Percentiles rank a stretch among this genome's conserved stretches.
phyloP scores from a whole-genome alignment of 2,113 vertebrate genomes.

The Apistogramma diplotaenia region DNA sequence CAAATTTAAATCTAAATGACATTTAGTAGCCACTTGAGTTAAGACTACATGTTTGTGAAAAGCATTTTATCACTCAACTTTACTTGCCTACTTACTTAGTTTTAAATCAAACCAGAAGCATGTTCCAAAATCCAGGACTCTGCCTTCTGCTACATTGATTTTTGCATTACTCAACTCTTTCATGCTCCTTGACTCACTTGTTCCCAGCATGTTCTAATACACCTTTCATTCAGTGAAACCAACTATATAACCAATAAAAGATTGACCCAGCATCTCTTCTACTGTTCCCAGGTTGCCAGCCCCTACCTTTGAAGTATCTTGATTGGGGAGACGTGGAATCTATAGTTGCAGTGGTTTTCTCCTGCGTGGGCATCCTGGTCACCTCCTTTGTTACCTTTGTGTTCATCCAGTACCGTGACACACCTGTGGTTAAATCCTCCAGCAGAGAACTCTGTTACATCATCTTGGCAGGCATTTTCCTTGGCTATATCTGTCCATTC shows the following conservation, averaged over 20 bases:
- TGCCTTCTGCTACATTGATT: neutral
- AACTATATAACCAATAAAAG: neutral
- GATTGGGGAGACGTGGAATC: slow-evolving; percentile 96
- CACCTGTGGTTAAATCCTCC: slow-evolving; percentile 97
- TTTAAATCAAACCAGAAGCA: too few species aligned
- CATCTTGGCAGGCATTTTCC: slow-evolving; percentile 94
- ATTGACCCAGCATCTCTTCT: slow-evolving; percentile 23
- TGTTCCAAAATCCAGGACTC: neutral
- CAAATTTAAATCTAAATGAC: neutral
- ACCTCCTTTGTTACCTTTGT: slow-evolving; percentile 97
- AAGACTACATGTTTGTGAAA: neutral
- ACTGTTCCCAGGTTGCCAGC: slow-evolving; percentile 83
- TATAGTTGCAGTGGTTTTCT: slow-evolving; percentile 94
- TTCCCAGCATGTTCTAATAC: neutral
- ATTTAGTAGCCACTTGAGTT: neutral
- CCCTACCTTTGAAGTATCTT: slow-evolving; percentile 88
- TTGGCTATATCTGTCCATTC: slow-evolving; percentile 97
- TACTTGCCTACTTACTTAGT: too few species aligned
- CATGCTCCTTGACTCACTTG: neutral
- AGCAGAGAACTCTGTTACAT: slow-evolving; percentile 98
- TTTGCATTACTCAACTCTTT: neutral
- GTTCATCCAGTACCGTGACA: slow-evolving; percentile 97
- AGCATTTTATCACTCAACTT: too few species aligned
- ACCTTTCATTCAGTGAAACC: neutral
- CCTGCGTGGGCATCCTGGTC: slow-evolving; percentile 94